Conservation (phyloP, 2,888 invertebrate genomes). For the Ferdinandea cuprea region DNA sequence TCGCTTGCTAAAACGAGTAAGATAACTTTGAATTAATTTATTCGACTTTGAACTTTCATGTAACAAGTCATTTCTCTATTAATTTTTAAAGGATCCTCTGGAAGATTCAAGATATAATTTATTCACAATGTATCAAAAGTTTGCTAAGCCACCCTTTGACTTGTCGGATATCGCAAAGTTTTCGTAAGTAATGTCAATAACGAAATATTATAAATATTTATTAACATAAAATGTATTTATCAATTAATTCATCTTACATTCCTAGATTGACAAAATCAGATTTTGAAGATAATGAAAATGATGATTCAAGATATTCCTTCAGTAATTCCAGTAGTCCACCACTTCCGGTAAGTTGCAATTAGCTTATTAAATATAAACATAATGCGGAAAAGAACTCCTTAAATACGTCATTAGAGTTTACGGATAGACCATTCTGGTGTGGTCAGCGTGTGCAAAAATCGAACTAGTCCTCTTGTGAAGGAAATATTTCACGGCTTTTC, state of each 20-base stretch:
- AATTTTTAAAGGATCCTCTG: slow-evolving; percentile 79
- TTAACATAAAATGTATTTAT: no score
- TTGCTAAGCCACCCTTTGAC: slow-evolving; percentile 82
- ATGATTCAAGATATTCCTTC: slow-evolving; percentile 90
- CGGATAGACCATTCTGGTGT: no score
- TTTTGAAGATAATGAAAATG: slow-evolving; percentile 81
- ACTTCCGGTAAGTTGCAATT: slow-evolving; percentile 83
- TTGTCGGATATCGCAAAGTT: slow-evolving; percentile 82
- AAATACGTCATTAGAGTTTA: no score
- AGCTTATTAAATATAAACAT: background rate
- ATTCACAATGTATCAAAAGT: slow-evolving; percentile 83
- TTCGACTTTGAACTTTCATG: background rate
- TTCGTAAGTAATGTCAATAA: slow-evolving; percentile 78
- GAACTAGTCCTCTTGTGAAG: no score
- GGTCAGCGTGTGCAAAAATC: no score
- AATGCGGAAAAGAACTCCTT: no score
- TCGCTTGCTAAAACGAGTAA: slow-evolving; percentile 21
- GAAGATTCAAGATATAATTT: slow-evolving; percentile 82
- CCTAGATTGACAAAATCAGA: slow-evolving; percentile 80
- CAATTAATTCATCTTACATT: no score
- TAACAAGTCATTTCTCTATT: background rate
- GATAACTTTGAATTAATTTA: background rate
- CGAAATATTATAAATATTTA: background rate
- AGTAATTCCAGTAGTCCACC: slow-evolving; percentile 91
- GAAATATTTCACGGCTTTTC: no score